Evolutionary conservation across 1,140 invertebrate species (phyloP).

Genomic region (Apocrypta bakeri): DNA sequence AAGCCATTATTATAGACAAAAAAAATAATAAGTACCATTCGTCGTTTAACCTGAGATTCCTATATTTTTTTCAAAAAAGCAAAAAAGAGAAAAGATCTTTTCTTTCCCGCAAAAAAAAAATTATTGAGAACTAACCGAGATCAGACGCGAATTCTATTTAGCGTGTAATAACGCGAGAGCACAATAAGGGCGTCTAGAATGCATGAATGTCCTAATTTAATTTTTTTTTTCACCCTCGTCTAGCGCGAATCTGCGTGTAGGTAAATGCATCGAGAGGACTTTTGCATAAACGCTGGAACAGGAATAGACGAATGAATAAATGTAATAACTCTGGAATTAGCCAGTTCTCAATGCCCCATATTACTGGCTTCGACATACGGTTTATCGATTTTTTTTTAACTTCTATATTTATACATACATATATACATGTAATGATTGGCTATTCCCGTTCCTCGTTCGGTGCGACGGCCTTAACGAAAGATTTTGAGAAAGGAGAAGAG

Average conservation of each 20-base stretch:
- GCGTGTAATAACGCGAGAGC: background rate
- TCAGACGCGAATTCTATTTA: background rate
- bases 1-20: background rate
- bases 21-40: slow-evolving; percentile 15
- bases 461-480: background rate
- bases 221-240: background rate
- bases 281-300: background rate
- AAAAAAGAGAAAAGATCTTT: slow-evolving; percentile 26
- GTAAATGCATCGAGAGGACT: background rate
- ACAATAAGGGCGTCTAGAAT: slow-evolving; percentile 27
- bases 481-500: slow-evolving; percentile 5
- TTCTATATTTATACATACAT: too few species aligned
- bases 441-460: background rate
- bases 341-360: too few species aligned
- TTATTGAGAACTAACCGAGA: background rate
- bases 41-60: slow-evolving; percentile 39
- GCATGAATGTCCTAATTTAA: background rate
- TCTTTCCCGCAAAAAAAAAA: slow-evolving; percentile 4
- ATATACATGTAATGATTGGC: too few species aligned
- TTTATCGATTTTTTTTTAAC: too few species aligned
- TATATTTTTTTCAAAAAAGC: slow-evolving; percentile 48
- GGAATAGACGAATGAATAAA: background rate
- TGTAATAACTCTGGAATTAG: background rate
- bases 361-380: too few species aligned
- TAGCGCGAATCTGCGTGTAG: background rate